These are phyloP conservation scores for Rhombomys opimus DNA, from an alignment of 2,113 vertebrate species.

Conservation along the genomic window DNA sequence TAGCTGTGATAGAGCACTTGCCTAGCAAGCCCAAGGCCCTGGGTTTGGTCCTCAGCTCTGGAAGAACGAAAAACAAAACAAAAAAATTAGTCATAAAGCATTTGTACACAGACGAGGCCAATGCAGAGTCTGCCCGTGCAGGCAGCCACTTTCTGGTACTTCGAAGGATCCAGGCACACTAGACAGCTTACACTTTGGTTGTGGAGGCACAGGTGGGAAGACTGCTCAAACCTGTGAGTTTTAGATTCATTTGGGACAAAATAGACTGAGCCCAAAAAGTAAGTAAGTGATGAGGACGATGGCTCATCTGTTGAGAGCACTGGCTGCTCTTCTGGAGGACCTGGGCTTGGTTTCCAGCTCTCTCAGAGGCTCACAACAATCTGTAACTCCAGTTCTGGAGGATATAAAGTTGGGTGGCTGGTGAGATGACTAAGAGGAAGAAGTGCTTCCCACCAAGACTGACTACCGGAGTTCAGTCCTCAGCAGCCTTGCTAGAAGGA, in stretches of 20 bases:
- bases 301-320: neutral
- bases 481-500: neutral
- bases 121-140: neutral
- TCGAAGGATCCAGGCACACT: neutral
- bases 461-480: neutral
- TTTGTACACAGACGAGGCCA: neutral
- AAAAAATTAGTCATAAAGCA: neutral
- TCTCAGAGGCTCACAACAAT: neutral
- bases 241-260: neutral
- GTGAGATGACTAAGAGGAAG: neutral
- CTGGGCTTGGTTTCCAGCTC: too few species aligned
- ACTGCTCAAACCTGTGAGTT: neutral
- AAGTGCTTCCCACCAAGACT: neutral
- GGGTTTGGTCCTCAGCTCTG: too few species aligned
- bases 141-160: neutral
- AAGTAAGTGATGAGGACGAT: neutral
- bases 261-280: neutral
- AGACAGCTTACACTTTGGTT: neutral
- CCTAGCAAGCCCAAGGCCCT: too few species aligned
- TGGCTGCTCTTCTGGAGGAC: neutral
- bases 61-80: too few species aligned
- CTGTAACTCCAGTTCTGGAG: neutral
- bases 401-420: neutral
- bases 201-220: neutral
- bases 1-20: too few species aligned